Percentiles rank a stretch among this genome's conserved stretches.
Conservation (phyloP, 2,113 vertebrate species). For the Sander vitreus region DNA sequence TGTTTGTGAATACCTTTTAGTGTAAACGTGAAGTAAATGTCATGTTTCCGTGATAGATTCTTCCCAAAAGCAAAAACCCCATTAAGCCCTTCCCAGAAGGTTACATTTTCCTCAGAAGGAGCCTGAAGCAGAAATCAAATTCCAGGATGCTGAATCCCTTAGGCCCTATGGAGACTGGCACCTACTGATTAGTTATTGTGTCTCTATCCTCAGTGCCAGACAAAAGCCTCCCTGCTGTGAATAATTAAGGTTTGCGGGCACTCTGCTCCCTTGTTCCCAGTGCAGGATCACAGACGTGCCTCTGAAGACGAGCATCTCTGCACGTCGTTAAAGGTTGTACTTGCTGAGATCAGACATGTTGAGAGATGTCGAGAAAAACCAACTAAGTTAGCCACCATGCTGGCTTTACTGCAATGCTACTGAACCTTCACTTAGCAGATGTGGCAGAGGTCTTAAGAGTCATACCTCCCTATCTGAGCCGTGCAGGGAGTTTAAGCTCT, state of each 20-base stretch:
- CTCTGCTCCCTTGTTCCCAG: conserved; percentile 23
- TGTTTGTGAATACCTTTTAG: conserved; percentile 57
- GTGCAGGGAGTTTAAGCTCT: background rate
- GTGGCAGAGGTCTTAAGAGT: conserved; percentile 23
- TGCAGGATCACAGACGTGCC: conserved; percentile 5
- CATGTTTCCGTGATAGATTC: conserved; percentile 62
- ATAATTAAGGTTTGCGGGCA: conserved; percentile 61
- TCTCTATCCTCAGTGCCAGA: conserved; percentile 54
- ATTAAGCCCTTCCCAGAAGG: conserved; percentile 62
- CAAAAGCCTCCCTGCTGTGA: conserved; percentile 59
- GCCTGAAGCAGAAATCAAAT: conserved; percentile 63
- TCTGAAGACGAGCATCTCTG: background rate
- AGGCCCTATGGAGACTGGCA: conserved; percentile 51
- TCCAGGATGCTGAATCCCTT: conserved; percentile 45
- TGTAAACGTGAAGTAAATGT: conserved; percentile 64
- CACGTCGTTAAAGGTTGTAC: conserved; percentile 17
- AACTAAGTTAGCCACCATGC: background rate
- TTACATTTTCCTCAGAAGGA: conserved; percentile 38
- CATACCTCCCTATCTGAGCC: background rate
- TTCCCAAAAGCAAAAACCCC: conserved; percentile 51
- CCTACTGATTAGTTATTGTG: conserved; percentile 65
- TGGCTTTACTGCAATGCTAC: conserved; percentile 13
- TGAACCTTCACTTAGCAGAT: conserved; percentile 36
- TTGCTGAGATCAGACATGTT: conserved; percentile 38
- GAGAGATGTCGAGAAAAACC: conserved; percentile 17